Base-by-base conservation (phyloP, 2,888 invertebrate species). In the Cephus nigrinus region DNA sequence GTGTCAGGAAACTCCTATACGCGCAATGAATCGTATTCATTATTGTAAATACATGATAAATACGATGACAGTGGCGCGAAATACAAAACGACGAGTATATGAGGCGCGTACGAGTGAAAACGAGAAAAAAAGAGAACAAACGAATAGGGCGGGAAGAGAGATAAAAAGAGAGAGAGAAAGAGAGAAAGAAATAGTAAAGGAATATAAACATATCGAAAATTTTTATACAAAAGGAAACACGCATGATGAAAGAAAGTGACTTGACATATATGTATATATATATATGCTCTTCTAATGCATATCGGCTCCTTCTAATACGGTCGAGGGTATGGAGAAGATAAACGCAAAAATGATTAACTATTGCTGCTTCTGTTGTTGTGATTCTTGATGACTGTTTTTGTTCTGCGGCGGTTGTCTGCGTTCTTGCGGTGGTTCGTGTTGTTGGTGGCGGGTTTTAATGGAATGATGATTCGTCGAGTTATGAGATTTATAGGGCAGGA, bases 401-500 rank as follows among this genome's bases (percentile, higher is more conserved):
- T 84, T 88, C 85, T 86, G 86, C 87, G 88, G 85, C 87, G 84
- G 86, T 86, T 87, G 87, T 73, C 75, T 40, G 85, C 88, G 88
- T 86, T 88, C 88, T 86, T 86, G 88, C 87, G 85, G 87, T 84
- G 83, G 78, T 77, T 85, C 84, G 84, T 84, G 86, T 82, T 85
- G 88, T 87, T 83, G 83, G 85, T 87, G 85, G 83, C 86, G 89
- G 82, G 87, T 82, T 86, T 88, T 90, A 86, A 88, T 91, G 91
- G 91, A 91, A 91, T 91, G 91, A 90, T 90, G 89, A 91, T 88
- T 89, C 84, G 88, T 89, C 87, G 89, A 88, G 86, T 90, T 89
- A 88, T 89, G 89, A 88, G 85, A 86, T 86, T 88, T 87, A 84
- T 86, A 82, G 86, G 88, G 85, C 86, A 85, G 87, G 86, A 88